Conservation (phyloP, 2,888 invertebrate genomes). For the Cryptocheilus praepositus region DNA sequence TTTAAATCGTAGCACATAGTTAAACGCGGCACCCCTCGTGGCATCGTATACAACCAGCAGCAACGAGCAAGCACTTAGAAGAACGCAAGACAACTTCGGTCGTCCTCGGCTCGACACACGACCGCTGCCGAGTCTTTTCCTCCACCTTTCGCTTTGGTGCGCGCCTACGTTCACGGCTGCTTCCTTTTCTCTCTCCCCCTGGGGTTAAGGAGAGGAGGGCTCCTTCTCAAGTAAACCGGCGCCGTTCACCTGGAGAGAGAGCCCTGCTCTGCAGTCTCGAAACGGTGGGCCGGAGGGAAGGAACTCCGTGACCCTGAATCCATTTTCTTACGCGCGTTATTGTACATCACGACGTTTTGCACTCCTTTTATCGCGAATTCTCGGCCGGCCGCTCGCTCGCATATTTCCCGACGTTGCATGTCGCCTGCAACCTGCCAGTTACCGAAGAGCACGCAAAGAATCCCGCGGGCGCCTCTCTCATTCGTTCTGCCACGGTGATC, state of each 20-base stretch:
- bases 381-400: constrained; percentile 1
- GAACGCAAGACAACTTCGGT: constrained; percentile 20
- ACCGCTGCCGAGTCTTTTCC: constrained; percentile 42
- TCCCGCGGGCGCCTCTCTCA: neutral
- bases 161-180: constrained; percentile 48
- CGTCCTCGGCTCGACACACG: constrained; percentile 31
- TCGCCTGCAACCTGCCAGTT: constrained; percentile 1
- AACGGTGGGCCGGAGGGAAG: constrained; percentile 73
- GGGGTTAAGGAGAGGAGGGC: constrained; percentile 34
- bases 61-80: neutral
- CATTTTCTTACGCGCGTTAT: constrained; percentile 11
- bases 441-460: neutral
- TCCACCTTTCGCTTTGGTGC: constrained; percentile 40
- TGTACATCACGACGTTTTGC: neutral
- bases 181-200: constrained; percentile 22
- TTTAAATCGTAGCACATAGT: no score
- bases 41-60: neutral
- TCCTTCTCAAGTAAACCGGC: constrained; percentile 48
- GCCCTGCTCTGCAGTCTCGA: constrained; percentile 67
- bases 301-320: constrained; percentile 72
- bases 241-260: constrained; percentile 67
- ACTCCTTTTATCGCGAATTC: neutral
- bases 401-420: neutral
- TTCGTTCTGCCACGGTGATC: neutral
- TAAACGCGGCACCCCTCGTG: neutral